Base-by-base conservation (phyloP, 2,888 invertebrate species). In the Embidobia sp. region DNA sequence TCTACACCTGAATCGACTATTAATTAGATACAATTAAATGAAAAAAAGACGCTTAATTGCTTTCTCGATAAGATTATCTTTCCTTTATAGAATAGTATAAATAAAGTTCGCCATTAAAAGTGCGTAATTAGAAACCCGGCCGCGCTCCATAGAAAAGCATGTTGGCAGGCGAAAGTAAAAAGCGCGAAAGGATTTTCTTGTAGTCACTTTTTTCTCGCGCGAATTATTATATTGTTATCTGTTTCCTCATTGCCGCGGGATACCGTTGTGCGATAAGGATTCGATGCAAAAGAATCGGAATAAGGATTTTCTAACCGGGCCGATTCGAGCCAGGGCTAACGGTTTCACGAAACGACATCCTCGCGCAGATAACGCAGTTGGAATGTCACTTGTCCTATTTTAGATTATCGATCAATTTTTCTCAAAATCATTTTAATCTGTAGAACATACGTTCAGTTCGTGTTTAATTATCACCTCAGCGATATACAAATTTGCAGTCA, bases 211-310 rank as follows among this genome's bases (percentile, higher is more conserved):
- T 53, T 44, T 53, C 37, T 48, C 69, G 48, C 69, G 31, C 55
- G 42, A 76, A 69, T 70, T 69, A 64, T 76, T 76, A 76, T 64
- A 69, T 76, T 76, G 69, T 76, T 76, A 76, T 69, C 69, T 37
- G 81, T 85, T 86, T 85, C 84, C 84, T 84, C 82, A 83, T 86
- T 83, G 84, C 82, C 66, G 78, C 73, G 37, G 67, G 77, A 81
- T 84, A 83, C 84, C 82, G 84, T 84, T 85, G 80, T 31, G 66
- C 79, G 82, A 83, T 83, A 84, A 83, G 73, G 67, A 66, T 66
- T 53, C 55, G 72, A 67, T 57, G 37, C 26, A 57, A 51, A 79
- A 61, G 37, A 78, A 82, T 70, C 64, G 72, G 15, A 57, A 42
- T 42, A 73, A 35, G 31, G 40, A 63, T 64, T 64, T 73, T 40